A percentile compares a stretch with the other conserved stretches of the same genome.
Evolutionary conservation across 2,888 invertebrate species (phyloP).

Genomic region (Dynastes maya): DNA sequence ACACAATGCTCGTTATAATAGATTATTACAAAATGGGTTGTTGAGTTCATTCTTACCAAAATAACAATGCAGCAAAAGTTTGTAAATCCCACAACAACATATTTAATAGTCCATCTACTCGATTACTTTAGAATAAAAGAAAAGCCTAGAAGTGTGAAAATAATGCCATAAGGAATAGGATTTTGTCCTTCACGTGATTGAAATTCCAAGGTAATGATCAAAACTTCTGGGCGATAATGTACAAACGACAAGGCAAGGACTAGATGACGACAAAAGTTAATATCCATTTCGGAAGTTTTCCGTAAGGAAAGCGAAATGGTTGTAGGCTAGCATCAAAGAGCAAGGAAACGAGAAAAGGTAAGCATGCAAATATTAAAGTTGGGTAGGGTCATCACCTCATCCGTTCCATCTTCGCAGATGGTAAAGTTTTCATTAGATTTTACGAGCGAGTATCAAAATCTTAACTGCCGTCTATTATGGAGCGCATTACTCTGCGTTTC

Average conservation of each 20-base stretch:
- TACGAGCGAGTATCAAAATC: conserved; percentile 49
- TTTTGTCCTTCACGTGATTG: too few species aligned
- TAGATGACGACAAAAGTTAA: conserved; percentile 35
- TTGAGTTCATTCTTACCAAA: too few species aligned
- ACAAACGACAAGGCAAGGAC: not conserved
- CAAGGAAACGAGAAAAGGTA: conserved; percentile 14
- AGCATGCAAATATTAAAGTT: conserved; percentile 49
- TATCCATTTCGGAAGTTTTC: conserved; percentile 40
- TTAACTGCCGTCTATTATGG: conserved; percentile 49
- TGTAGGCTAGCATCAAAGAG: not conserved
- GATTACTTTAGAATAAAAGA: too few species aligned
- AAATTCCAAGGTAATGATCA: too few species aligned
- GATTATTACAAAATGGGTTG: too few species aligned
- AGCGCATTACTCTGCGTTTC: conserved; percentile 44
- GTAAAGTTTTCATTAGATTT: conserved; percentile 52
- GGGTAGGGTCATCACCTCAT: conserved; percentile 44
- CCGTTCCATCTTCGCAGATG: conserved; percentile 50
- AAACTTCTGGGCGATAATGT: not conserved
- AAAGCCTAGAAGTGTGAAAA: too few species aligned
- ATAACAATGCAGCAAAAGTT: too few species aligned
- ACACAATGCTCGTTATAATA: too few species aligned
- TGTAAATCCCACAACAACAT: too few species aligned
- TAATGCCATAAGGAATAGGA: too few species aligned
- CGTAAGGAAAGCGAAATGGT: conserved; percentile 28
- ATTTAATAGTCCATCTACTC: too few species aligned